Conservation (phyloP, 2,113 vertebrate genomes). For the Mirza zaza region DNA sequence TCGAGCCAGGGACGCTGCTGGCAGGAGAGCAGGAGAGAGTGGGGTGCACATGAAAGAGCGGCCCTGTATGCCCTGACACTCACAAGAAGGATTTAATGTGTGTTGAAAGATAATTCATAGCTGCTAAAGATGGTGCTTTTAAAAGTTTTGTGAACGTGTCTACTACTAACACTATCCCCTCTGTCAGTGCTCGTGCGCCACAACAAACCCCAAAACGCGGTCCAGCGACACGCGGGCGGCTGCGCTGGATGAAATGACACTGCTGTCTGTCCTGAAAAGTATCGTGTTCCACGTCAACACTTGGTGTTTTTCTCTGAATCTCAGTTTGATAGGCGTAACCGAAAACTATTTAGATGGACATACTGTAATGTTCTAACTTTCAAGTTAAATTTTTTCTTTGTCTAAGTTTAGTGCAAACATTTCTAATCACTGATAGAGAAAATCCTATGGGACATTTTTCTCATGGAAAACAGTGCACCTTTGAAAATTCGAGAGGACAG, state of each 20-base stretch:
- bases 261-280: no score
- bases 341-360: background rate
- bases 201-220: background rate
- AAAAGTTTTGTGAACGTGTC: no score
- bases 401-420: background rate
- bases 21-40: background rate
- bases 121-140: background rate
- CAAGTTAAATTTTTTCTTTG: background rate
- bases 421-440: background rate
- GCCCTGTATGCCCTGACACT: background rate
- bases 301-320: background rate
- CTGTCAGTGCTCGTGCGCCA: no score
- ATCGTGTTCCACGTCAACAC: rapidly evolving
- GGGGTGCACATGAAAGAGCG: background rate
- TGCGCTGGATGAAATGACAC: background rate
- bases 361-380: background rate
- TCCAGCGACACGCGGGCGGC: rapidly evolving
- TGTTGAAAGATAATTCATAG: background rate
- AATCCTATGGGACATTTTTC: background rate
- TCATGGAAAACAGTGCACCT: background rate
- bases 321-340: background rate
- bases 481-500: background rate
- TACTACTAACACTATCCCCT: background rate
- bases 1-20: background rate
- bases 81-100: background rate